These are phyloP conservation scores for Megalops atlanticus DNA, from an alignment of 2,113 vertebrate species.

Conservation along the genomic window DNA sequence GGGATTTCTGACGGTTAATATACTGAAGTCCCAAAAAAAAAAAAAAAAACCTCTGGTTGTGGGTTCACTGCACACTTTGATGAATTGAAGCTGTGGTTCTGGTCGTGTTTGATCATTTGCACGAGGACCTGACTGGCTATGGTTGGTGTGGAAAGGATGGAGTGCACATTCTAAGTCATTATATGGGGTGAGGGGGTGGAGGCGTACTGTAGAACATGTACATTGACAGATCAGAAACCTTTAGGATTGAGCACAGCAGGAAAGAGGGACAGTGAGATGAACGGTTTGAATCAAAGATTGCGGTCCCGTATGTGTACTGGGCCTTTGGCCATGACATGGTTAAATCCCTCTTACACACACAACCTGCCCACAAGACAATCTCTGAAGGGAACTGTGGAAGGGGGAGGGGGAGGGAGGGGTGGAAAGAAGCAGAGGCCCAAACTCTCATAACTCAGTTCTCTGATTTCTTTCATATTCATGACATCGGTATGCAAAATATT, in stretches of 20 bases:
- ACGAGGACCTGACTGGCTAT: background rate
- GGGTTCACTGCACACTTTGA: slow-evolving; percentile 3
- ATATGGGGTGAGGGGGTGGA: background rate
- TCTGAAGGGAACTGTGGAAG: slow-evolving; percentile 59
- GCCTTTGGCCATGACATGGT: slow-evolving; percentile 28
- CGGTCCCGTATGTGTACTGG: background rate
- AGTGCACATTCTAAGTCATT: background rate
- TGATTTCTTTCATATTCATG: slow-evolving; percentile 69
- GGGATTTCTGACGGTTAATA: slow-evolving; percentile 9
- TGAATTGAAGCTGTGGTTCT: slow-evolving; percentile 20
- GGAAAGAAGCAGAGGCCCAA: slow-evolving; percentile 51
- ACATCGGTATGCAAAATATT: slow-evolving; percentile 62
- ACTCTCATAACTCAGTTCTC: slow-evolving; percentile 74
- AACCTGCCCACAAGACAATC: slow-evolving; percentile 66
- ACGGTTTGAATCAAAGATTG: background rate
- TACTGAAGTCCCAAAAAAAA: slow-evolving; percentile 4
- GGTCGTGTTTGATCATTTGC: background rate
- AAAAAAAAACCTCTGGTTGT: slow-evolving; percentile 2
- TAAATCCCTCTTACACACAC: slow-evolving; percentile 23
- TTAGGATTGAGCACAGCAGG: slow-evolving; percentile 17
- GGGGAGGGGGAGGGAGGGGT: slow-evolving; percentile 50
- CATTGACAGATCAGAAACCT: background rate
- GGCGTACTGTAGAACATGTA: slow-evolving; percentile 15
- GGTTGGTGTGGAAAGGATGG: background rate
- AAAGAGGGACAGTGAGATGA: background rate